These are phyloP conservation scores for Drosophila buzzatii DNA, from an alignment of 2,888 invertebrate species.

Conservation along the genomic window DNA sequence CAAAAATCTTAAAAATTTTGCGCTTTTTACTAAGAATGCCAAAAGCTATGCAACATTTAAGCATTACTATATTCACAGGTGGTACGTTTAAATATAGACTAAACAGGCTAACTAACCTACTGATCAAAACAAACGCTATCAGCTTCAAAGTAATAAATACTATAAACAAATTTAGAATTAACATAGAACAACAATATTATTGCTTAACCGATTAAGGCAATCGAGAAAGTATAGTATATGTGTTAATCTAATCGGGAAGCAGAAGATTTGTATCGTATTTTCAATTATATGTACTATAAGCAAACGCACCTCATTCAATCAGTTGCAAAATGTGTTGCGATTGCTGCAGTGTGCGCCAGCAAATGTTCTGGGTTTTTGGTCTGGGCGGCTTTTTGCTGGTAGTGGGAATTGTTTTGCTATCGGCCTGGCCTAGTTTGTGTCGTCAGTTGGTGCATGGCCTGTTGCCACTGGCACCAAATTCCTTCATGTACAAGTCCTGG, in stretches of 20 bases:
- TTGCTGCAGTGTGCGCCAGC: slow-evolving; percentile 78
- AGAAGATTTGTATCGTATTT: not conserved
- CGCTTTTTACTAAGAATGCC: not conserved
- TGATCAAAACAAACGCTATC: not conserved
- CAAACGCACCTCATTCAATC: not conserved
- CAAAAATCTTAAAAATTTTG: too few relatives aligned
- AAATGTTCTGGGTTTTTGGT: slow-evolving; percentile 80
- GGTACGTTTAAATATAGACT: not conserved
- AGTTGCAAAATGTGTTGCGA: slow-evolving; percentile 78
- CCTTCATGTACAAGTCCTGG: slow-evolving; percentile 90
- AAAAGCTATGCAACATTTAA: not conserved
- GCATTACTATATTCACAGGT: not conserved
- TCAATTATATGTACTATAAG: slow-evolving; percentile 20
- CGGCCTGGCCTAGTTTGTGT: slow-evolving; percentile 78
- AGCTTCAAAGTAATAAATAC: slow-evolving; percentile 13
- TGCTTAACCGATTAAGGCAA: slow-evolving; percentile 12
- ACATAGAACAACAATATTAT: not conserved
- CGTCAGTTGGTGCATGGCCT: slow-evolving; percentile 46
- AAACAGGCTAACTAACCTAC: not conserved
- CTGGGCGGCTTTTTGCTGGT: slow-evolving; percentile 60
- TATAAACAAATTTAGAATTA: slow-evolving; percentile 3
- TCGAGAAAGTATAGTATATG: not conserved
- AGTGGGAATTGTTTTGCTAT: slow-evolving; percentile 70
- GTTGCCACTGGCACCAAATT: slow-evolving; percentile 87
- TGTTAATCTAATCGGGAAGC: slow-evolving; percentile 39